phyloP scores from a whole-genome alignment of 2,113 vertebrate species.

The Melanerpes aurifrons region DNA sequence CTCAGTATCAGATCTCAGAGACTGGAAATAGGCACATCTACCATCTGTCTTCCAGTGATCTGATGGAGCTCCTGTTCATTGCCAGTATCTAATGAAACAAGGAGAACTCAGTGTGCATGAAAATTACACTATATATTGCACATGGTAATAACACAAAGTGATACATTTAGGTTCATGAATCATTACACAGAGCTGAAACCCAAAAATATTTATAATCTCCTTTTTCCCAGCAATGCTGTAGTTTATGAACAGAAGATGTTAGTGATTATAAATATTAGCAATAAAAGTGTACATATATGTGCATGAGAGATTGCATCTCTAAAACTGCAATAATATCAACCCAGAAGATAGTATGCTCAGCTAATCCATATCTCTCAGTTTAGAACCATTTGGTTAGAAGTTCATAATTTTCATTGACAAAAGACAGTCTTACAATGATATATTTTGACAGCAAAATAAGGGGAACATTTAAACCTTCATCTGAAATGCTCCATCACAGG shows the following conservation, averaged over 20 bases:
- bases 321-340: background rate
- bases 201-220: background rate
- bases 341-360: background rate
- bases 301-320: background rate
- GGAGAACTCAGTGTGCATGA: background rate
- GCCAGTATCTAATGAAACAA: background rate
- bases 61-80: background rate
- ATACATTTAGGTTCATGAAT: background rate
- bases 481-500: background rate
- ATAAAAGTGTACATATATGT: background rate
- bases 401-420: background rate
- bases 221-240: background rate
- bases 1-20: background rate
- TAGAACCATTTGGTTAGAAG: background rate
- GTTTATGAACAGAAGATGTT: background rate
- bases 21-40: background rate
- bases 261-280: background rate
- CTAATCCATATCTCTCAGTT: background rate
- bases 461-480: background rate
- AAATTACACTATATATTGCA: background rate
- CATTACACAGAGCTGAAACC: background rate
- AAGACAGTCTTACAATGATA: background rate
- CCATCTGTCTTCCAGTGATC: background rate
- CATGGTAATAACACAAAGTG: background rate
- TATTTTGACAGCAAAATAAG: background rate